Evolutionary conservation across 35 echinoderm and acorn worm genomes (phyloP).

Genomic region (Patiria miniata): DNA sequence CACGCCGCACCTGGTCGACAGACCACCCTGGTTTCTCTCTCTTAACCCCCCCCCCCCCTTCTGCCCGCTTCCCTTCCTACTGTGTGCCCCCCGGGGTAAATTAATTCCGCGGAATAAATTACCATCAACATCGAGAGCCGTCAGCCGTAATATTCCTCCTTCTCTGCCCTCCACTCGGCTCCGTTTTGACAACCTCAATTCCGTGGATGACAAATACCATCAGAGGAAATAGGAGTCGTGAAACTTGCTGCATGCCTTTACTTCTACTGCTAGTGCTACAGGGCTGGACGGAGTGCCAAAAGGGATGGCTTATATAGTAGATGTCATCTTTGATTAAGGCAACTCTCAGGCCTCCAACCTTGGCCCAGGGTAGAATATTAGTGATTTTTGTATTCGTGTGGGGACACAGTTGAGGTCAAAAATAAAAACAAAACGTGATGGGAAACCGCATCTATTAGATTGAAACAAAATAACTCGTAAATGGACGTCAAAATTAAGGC

Average conservation of each 20-base stretch:
- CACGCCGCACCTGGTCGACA: slow-evolving; percentile 14
- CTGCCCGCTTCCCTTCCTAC: slow-evolving; percentile 6
- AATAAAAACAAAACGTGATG: not conserved
- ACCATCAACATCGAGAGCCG: slow-evolving; percentile 22
- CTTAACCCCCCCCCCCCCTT: not conserved
- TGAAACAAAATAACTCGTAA: slow-evolving; percentile 18
- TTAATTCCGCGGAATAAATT: slow-evolving; percentile 27
- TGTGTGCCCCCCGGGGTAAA: slow-evolving; percentile 24
- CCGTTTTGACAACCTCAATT: slow-evolving; percentile 33
- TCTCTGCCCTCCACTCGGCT: not conserved
- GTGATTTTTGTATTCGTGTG: no score
- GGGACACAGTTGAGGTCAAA: not conserved
- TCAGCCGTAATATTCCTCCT: not conserved
- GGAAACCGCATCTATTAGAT: slow-evolving; percentile 21
- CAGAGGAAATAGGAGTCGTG: not conserved
- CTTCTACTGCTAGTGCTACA: no score
- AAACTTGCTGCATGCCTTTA: not conserved
- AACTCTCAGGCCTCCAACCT: not conserved
- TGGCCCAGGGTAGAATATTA: not conserved
- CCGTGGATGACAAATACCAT: not conserved
- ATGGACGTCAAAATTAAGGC: not conserved
- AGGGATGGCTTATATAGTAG: not conserved
- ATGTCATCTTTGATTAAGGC: slow-evolving; percentile 1
- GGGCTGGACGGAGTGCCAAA: no score
- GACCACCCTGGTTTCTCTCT: slow-evolving; percentile 8